Percentiles rank a stretch among this genome's conserved stretches.
These are phyloP conservation scores for Pristionchus maxplancki DNA, from an alignment of 2,888 invertebrate species.

Conservation along the genomic window DNA sequence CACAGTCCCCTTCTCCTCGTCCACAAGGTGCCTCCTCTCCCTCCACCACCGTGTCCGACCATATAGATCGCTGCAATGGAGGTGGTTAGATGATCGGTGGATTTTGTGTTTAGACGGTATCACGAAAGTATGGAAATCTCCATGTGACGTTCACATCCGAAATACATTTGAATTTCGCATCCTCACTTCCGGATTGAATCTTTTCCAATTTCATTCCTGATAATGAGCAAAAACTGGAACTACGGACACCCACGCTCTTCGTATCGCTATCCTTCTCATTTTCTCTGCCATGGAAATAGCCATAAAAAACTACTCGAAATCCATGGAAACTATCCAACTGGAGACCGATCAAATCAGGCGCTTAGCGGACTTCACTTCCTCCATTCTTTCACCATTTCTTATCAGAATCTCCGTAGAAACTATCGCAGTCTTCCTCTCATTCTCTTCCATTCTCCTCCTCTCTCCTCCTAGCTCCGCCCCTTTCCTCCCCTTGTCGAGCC, in stretches of 20 bases:
- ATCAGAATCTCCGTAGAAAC: constrained; percentile 1
- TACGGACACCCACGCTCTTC: not conserved
- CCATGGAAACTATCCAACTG: too few relatives aligned
- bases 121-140: too few relatives aligned
- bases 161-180: not conserved
- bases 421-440: constrained; percentile 54
- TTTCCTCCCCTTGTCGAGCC: constrained; percentile 50
- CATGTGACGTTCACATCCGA: not conserved
- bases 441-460: constrained; percentile 41
- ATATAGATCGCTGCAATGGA: not conserved
- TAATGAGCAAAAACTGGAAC: not conserved
- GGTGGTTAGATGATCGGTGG: not conserved
- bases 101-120: not conserved
- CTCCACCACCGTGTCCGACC: not conserved
- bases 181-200: too few relatives aligned
- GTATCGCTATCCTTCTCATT: not conserved
- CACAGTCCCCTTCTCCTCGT: not conserved
- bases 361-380: not conserved
- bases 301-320: not conserved
- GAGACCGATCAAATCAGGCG: not conserved
- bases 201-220: not conserved
- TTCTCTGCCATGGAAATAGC: not conserved
- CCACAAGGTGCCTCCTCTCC: constrained; percentile 17
- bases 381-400: not conserved
- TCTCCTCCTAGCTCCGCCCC: constrained; percentile 48